Conservation (phyloP, 2,113 vertebrate genomes). For the Sylvilagus bachmani region DNA sequence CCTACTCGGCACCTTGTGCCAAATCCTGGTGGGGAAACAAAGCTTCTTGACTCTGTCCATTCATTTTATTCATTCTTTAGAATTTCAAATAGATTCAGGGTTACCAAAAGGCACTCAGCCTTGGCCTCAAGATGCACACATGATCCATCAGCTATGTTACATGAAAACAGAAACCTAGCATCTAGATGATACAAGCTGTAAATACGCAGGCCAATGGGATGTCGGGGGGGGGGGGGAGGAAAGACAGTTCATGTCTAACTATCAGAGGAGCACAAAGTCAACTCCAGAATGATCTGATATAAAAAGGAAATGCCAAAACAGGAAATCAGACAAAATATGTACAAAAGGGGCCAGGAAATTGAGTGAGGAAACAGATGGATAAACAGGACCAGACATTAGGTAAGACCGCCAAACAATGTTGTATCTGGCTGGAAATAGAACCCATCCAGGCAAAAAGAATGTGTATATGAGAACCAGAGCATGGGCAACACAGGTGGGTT, state of each 20-base stretch:
- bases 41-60: not conserved
- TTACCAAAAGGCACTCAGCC: not conserved
- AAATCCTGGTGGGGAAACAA: not conserved
- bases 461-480: not conserved
- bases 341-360: not conserved
- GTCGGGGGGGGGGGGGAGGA: not conserved
- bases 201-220: not conserved
- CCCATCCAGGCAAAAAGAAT: not conserved
- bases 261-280: not conserved
- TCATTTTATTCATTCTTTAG: not conserved
- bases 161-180: not conserved
- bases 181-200: not conserved
- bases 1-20: not conserved
- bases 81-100: not conserved
- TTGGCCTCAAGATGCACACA: not conserved
- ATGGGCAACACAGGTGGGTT: not conserved
- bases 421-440: not conserved
- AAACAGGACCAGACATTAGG: constrained; percentile 22
- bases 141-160: not conserved
- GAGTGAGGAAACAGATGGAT: constrained; percentile 37
- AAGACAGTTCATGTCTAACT: not conserved
- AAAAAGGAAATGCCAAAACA: constrained; percentile 36
- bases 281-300: constrained; percentile 34
- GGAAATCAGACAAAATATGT: constrained; percentile 7
- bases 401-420: not conserved